These are phyloP conservation scores for Ephialtes manifestator DNA, from an alignment of 2,888 invertebrate species.

Conservation along the genomic window DNA sequence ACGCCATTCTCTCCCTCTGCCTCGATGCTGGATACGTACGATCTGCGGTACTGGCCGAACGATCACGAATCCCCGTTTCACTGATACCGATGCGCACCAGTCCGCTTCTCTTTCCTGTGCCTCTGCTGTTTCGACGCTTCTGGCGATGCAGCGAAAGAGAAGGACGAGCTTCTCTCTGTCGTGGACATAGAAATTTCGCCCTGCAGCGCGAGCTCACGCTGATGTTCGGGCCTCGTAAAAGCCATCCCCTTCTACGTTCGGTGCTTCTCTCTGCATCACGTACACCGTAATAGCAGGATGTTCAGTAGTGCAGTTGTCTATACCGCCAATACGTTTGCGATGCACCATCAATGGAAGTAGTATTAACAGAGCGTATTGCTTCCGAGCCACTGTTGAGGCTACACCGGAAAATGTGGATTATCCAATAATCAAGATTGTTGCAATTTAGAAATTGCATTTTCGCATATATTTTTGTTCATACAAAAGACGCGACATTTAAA, in stretches of 20 bases:
- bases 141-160: slow-evolving; percentile 28
- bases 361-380: slow-evolving; percentile 31
- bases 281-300: slow-evolving; percentile 8
- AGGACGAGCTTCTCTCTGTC: background rate
- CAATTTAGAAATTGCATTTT: background rate
- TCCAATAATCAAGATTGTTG: background rate
- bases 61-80: slow-evolving; percentile 49
- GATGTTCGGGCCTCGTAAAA: slow-evolving; percentile 55
- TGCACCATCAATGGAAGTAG: slow-evolving; percentile 31
- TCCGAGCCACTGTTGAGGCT: background rate
- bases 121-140: slow-evolving; percentile 10
- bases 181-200: slow-evolving; percentile 32
- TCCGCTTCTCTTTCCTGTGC: slow-evolving; percentile 15
- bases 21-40: slow-evolving; percentile 43
- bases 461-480: background rate
- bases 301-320: background rate
- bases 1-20: slow-evolving; percentile 60
- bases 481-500: background rate
- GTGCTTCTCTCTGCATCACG: slow-evolving; percentile 34
- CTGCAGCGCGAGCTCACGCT: slow-evolving; percentile 9
- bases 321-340: slow-evolving; percentile 16
- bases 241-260: slow-evolving; percentile 22
- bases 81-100: slow-evolving; percentile 44
- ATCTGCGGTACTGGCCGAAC: slow-evolving; percentile 45
- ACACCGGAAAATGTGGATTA: background rate